Base-by-base conservation (phyloP, 2,888 invertebrate species). In the Rapana venosa region DNA sequence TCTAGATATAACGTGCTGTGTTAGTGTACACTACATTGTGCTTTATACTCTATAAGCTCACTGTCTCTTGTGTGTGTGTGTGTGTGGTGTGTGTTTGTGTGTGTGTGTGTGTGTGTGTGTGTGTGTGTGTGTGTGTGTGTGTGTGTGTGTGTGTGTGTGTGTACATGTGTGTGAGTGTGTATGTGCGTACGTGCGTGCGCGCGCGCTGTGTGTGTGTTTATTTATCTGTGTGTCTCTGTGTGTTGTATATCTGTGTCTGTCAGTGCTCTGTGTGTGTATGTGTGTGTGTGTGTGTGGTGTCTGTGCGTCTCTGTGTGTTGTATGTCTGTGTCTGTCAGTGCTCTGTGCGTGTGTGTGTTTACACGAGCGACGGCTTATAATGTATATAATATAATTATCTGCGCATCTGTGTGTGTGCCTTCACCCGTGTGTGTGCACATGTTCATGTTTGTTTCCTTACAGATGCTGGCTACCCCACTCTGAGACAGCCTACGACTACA, bases 401-500 rank as follows among this genome's bases (percentile, higher is more conserved):
- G 22, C 32, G 79, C 32, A 32, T 32, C n/a, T n/a, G 47, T 47
- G 8, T 47, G 47, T 47, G 47, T 5, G 47, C 47, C 4, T 47
- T 47, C 47, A 47, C 47, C 47, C 47, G 35, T 79, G 35, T 79
- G n/a, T 74, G 74, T 74, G 74, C 26, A 2, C n/a, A 26, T 74
- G 74, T 74, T 11, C 26, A 26, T 74, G 74, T 74, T 17, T n/a
- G 74, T 74, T 17, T 35, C 13, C 17, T 32, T 35, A 13, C 87
- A 94, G 94, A 22, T 95, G 94, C 88, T 95, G 95, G 94, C 91
- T 94, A 97, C 97, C 94, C 97, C 97, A 92, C 97, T 98, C 95
- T 5, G 92, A 91, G 0, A 90, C 70, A 81, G 90, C 32, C 97
- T 98, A 98, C 89, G 98, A 98, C 96, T 98, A 98, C 98, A 98